Conservation (phyloP, 2,888 invertebrate species). For the Frankliniella fusca region DNA sequence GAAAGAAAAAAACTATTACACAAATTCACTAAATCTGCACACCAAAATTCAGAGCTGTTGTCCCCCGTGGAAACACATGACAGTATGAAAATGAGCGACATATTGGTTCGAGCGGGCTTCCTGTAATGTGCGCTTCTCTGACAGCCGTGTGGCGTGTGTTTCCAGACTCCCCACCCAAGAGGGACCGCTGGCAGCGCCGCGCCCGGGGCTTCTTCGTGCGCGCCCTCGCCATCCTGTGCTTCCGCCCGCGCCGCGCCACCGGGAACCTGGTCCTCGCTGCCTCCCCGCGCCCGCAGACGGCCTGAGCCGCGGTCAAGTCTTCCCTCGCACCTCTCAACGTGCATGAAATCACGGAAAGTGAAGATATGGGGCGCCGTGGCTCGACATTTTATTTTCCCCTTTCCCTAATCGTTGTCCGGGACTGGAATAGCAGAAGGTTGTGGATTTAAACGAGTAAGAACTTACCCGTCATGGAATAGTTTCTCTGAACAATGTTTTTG, state of each 20-base stretch:
- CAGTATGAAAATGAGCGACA: too few species aligned
- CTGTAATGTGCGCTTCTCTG: not conserved
- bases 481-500: too few species aligned
- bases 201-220: constrained; percentile 19
- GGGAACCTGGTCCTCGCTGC: not conserved
- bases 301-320: not conserved
- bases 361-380: not conserved
- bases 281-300: not conserved
- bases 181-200: not conserved
- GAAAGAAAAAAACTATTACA: too few species aligned
- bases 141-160: not conserved
- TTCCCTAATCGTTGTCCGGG: too few species aligned
- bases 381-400: too few species aligned
- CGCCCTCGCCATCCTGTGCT: constrained; percentile 16
- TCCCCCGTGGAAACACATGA: too few species aligned
- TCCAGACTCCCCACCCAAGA: not conserved
- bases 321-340: not conserved
- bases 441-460: too few species aligned
- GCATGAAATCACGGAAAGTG: not conserved
- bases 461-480: too few species aligned
- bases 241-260: not conserved
- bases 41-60: too few species aligned
- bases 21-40: too few species aligned
- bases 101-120: too few species aligned
- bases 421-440: too few species aligned